Percentiles rank a stretch among this genome's conserved stretches.
phyloP scores from a whole-genome alignment of 1,140 invertebrate species.

The Venturia canescens region DNA sequence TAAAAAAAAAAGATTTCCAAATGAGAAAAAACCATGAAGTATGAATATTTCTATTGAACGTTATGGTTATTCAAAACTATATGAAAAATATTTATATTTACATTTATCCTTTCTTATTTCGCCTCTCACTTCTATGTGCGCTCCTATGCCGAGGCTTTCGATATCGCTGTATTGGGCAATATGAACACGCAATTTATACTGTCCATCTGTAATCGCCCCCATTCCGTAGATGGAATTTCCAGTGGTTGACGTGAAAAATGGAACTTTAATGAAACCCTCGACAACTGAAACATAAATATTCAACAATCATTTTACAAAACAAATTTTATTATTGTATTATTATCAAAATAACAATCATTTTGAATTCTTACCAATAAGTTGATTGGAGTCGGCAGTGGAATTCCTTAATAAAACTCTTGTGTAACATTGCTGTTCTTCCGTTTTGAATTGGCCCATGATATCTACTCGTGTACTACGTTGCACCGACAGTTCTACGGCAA shows the following conservation, averaged over 20 bases:
- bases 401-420: too few species aligned
- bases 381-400: too few species aligned
- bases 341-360: too few species aligned
- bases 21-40: too few species aligned
- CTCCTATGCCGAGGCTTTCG: not conserved
- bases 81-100: not conserved
- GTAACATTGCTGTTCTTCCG: too few species aligned
- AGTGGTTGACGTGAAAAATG: not conserved
- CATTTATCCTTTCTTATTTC: not conserved
- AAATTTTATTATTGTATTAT: too few species aligned
- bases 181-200: conserved; percentile 11
- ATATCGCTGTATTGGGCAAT: not conserved
- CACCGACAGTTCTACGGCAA: too few species aligned
- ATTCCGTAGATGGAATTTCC: conserved; percentile 4
- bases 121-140: not conserved
- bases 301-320: not conserved
- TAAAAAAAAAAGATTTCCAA: too few species aligned
- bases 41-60: too few species aligned
- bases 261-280: conserved; percentile 10
- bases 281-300: not conserved
- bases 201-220: conserved; percentile 29
- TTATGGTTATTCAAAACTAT: not conserved
- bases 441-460: too few species aligned
- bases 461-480: too few species aligned
- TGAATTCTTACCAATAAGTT: too few species aligned